A percentile compares a stretch with the other conserved stretches of the same genome.
These are phyloP conservation scores for Vidua chalybeata DNA, from an alignment of 2,113 vertebrate genomes.

Conservation along the genomic window DNA sequence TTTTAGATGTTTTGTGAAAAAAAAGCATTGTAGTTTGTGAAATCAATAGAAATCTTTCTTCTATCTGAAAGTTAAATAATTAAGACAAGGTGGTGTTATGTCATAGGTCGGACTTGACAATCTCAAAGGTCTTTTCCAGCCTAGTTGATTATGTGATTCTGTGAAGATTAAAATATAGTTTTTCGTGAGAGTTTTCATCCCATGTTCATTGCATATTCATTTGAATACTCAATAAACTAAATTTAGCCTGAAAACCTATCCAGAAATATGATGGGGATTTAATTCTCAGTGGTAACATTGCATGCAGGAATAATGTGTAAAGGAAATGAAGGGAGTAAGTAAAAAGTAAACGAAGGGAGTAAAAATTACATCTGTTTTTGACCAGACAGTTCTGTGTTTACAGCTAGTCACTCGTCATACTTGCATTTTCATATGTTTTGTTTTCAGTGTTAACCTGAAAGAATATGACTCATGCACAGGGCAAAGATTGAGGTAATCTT, in stretches of 20 bases:
- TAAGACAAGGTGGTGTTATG: not conserved
- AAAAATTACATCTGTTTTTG: slow-evolving; percentile 8
- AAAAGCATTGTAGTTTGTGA: not conserved
- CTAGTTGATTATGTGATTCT: not conserved
- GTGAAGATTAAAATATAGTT: not conserved
- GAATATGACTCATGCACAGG: slow-evolving; percentile 22
- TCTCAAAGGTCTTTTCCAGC: not conserved
- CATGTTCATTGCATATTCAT: not conserved
- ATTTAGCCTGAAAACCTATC: slow-evolving; percentile 49
- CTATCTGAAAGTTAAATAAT: not conserved
- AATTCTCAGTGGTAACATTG: not conserved
- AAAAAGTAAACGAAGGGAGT: slow-evolving; percentile 4
- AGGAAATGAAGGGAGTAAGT: not conserved
- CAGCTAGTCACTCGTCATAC: not conserved
- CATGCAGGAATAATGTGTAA: not conserved
- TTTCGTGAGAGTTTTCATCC: not conserved
- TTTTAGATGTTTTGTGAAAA: not conserved
- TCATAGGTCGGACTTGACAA: not conserved
- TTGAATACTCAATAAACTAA: not conserved
- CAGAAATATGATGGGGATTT: not conserved
- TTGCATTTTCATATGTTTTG: slow-evolving; percentile 60
- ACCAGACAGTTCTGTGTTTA: not conserved
- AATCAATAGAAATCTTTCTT: not conserved
- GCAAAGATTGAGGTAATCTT: slow-evolving; percentile 9
- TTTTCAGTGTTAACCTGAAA: slow-evolving; percentile 56